A percentile compares a stretch with the other conserved stretches of the same genome.
phyloP scores from a whole-genome alignment of 2,888 invertebrate genomes.

The Gortyna flavago region DNA sequence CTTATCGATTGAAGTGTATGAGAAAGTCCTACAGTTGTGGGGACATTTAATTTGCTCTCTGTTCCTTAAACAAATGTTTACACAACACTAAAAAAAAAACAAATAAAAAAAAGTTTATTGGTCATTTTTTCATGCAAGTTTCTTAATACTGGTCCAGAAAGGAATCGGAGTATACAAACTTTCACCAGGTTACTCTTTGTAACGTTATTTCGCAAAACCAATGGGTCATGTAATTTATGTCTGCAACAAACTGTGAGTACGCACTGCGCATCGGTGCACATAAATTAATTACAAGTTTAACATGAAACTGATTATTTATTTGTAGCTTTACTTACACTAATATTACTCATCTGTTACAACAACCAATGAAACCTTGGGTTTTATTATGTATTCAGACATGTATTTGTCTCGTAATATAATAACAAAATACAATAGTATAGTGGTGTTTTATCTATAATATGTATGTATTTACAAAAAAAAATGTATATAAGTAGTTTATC shows the following conservation, averaged over 20 bases:
- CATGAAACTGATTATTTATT: constrained; percentile 1
- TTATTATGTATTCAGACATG: background rate
- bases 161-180: constrained; percentile 74
- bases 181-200: constrained; percentile 71
- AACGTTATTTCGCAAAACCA: constrained; percentile 72
- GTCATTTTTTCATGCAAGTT: constrained; percentile 6
- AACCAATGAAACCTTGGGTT: background rate
- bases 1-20: background rate
- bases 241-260: constrained; percentile 44
- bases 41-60: background rate
- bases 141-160: constrained; percentile 63
- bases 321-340: background rate
- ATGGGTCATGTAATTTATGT: constrained; percentile 59
- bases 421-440: too few species aligned
- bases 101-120: background rate
- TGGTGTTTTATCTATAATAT: too few species aligned
- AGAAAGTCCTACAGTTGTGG: background rate
- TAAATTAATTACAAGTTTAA: constrained; percentile 10
- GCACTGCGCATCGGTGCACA: constrained; percentile 40
- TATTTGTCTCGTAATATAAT: constrained; percentile 4
- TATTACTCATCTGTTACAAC: background rate
- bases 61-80: background rate
- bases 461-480: too few species aligned
- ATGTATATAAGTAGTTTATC: too few species aligned
- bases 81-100: background rate